phyloP scores from a whole-genome alignment of 2,797 vertebrate species.

The Cyprinodon diabolis region DNA sequence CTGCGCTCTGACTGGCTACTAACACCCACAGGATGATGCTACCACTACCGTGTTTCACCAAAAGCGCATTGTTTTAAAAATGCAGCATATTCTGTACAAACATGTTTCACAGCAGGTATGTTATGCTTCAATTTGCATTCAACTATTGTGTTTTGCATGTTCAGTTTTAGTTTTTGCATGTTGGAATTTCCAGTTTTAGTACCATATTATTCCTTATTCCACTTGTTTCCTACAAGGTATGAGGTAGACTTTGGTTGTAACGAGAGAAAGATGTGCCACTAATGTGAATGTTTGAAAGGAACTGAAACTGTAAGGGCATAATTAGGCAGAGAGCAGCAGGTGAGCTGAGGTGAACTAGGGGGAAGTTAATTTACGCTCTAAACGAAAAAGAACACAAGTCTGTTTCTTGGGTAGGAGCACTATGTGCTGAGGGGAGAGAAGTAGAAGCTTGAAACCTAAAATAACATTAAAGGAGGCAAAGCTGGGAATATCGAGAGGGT shows the following conservation, averaged over 20 bases:
- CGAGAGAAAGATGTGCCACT: neutral
- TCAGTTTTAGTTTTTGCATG: neutral
- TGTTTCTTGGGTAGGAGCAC: constrained; percentile 42
- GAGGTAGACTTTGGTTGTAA: neutral
- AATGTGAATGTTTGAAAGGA: too few relatives aligned
- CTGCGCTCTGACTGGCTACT: neutral
- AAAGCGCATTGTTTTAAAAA: neutral
- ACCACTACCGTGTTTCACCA: neutral
- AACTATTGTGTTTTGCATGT: neutral
- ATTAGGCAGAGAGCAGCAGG: constrained; percentile 41
- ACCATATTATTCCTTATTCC: neutral
- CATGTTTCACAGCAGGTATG: too few relatives aligned
- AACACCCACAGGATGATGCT: neutral
- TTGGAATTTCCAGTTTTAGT: neutral
- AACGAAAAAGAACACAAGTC: constrained; percentile 47
- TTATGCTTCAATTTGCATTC: too few relatives aligned
- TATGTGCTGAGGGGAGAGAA: constrained; percentile 32
- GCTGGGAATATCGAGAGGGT: constrained; percentile 45
- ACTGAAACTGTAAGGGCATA: constrained; percentile 17
- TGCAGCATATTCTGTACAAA: too few relatives aligned
- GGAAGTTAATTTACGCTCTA: constrained; percentile 62
- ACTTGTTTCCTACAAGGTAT: neutral
- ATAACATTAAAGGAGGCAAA: constrained; percentile 52
- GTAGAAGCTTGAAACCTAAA: constrained; percentile 43
- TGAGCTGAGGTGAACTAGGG: constrained; percentile 60